Base-by-base conservation (phyloP, 2,113 vertebrate genomes). In the Eretmochelys imbricata region DNA sequence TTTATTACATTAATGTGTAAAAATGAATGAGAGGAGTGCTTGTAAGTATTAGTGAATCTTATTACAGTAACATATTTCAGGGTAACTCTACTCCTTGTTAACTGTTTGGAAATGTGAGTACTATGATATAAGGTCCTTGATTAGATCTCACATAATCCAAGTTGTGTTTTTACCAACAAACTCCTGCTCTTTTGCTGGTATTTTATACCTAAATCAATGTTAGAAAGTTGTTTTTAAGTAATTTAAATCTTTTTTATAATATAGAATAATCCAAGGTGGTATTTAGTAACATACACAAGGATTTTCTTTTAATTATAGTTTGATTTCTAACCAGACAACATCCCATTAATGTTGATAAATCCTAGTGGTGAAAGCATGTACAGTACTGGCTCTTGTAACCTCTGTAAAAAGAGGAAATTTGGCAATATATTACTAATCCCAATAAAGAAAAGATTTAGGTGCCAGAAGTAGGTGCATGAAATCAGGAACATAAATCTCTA, bases 401-500 rank as follows among this genome's bases (percentile, higher is more conserved):
- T 54, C 17, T 57, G 78, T 48, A 91, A 76, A 48, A 93, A 59
- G n/a, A n/a, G 83, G 13, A 90, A 8, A 55, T 89, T 50, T 29
- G 50, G 8, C 24, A 35, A 24, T 51, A 38, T 65, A 82, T 31
- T 93, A 35, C 31, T 69, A 83, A 12, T 6, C 5, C 88, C 76
- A 80, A 53, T 2, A 24, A 84, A 69, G 79, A 85, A 16, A 87
- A 55, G 16, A 5, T 10, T 82, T 76, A 27, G 80, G 6, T 69
- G 25, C 42, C 87, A 92, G 75, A 65, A 35, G 16, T 94, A 69
- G 69, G 83, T 42, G 87, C 92, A 92, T 93, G 89, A 95, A 96
- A 84, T 91, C 95, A 94, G 79, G 83, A 49, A 95, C 94, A 93
- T 93, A 84, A 85, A 91, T 54, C 94, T 83, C 80, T 69, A 69